Evolutionary conservation across 2,888 invertebrate genomes (phyloP), one percentile per base, ranked within the genome.

Genomic region (Polydrusus pterygomalis): DNA sequence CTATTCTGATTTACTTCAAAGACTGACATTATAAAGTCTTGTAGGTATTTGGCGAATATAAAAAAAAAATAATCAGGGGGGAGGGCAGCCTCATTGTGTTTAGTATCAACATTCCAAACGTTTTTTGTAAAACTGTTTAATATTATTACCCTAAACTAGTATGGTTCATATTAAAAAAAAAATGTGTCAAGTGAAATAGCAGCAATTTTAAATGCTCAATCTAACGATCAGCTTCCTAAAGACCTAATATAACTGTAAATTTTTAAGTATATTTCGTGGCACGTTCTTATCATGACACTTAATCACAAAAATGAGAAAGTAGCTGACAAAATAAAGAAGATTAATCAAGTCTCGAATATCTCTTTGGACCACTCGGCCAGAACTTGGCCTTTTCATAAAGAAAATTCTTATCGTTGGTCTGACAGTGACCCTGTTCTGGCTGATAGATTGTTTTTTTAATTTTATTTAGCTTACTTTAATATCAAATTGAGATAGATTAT

Each of bases 251-350:
- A 25, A 49, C 63, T 10, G 20, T 43, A 62, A 17, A 45, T 45
- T 47, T 11, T 64, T 47, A 10, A 64, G 38, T 64, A 6, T 11
- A 30, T 13, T 17, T 62, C 20, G 17, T 62, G 40, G 17, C 43
- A 2, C 1, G 18, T 8, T 18, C 7, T 51, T 65, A 65, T 65
- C 65, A 38, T 9, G 34, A 51, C 20, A 67, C 38, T 67, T 54
- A 13, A 67, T 67, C 54, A 67, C 3, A 65, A 54, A 68, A 56
- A 56, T 68, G 30, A 54, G 56, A 68, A 56, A 68, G 56, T 56
- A 17, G 25, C 43, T 68, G 56, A 68, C 43, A 68, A 68, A 68
- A 68, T 56, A 20, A 67, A 51, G 40, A 40, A 56, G 45, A 56
- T 54, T 68, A 43, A 68, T 56, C 25, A 43, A 38, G 20, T 54